Evolutionary conservation across 2,113 vertebrate species (phyloP), one percentile per base, ranked within the genome.

Genomic region (Sialia sialis): DNA sequence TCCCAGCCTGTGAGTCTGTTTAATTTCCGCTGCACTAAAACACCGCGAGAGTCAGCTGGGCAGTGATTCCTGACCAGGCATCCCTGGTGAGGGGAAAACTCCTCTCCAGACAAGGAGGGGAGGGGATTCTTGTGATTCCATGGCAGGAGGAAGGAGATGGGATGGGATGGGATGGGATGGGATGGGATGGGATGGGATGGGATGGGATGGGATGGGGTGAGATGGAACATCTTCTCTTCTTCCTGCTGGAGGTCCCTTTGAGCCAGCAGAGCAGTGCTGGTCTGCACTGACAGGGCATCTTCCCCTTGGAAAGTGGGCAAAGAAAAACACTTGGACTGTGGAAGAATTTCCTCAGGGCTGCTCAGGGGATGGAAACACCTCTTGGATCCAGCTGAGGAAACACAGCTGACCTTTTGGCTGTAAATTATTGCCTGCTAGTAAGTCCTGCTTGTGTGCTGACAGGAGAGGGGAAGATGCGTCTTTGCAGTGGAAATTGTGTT

Each of bases 1-100:
- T 93, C 91, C 48, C 55, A 32, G 64, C 55, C 88, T 72, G 34
- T 4, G 5, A 26, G 70, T 93, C 75, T 93, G 79, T 91, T 95
- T 91, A 56, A 95, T 91, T 95, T 93, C 67, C 29, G n/a, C 88
- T 66, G 89, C 73, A 52, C 59, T 46, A 63, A 89, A 93, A 44
- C 55, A 9, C 29, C 0, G 5, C 55, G 69, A 0, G 2, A 64
- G 79, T 70, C 74, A 83, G 46, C 89, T 55, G 89, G 72, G 68
- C 59, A 48, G 63, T 1, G 7, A 63, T 32, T 76, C 82, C 79
- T 0, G 6, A 21, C 23, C 76, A 38, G 77, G 49, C 14, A 10
- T 22, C 72, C 56, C 73, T 89, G 84, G 56, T 48, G 39, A 88
- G 55, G 26, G n/a, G 25, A 74, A 63, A 73, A 21, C 21, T 62